Percentiles rank a stretch among this genome's conserved stretches.
phyloP scores from a whole-genome alignment of 2,797 vertebrate genomes.

The Notolabrus celidotus region DNA sequence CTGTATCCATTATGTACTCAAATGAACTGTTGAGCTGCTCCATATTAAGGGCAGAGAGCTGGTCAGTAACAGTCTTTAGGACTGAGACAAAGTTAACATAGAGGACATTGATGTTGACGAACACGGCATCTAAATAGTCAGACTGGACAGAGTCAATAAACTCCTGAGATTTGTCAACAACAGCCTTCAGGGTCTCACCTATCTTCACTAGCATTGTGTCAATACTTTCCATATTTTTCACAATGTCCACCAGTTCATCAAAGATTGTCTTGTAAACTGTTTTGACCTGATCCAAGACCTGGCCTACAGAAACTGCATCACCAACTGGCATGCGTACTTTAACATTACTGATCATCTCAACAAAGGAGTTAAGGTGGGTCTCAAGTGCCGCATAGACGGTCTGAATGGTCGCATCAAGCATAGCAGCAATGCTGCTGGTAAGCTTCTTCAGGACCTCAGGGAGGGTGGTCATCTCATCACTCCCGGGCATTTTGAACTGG shows the following conservation, averaged over 20 bases:
- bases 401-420: slow-evolving; percentile 70
- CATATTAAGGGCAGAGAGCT: slow-evolving; percentile 64
- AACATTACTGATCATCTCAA: slow-evolving; percentile 80
- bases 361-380: slow-evolving; percentile 73
- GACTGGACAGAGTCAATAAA: slow-evolving; percentile 80
- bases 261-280: slow-evolving; percentile 62
- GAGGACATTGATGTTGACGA: slow-evolving; percentile 60
- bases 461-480: slow-evolving; percentile 78
- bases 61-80: slow-evolving; percentile 73
- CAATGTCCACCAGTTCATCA: slow-evolving; percentile 66
- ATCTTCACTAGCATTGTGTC: slow-evolving; percentile 83
- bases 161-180: slow-evolving; percentile 81
- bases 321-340: slow-evolving; percentile 79
- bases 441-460: slow-evolving; percentile 80
- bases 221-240: slow-evolving; percentile 81
- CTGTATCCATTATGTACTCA: slow-evolving; percentile 40
- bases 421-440: slow-evolving; percentile 65
- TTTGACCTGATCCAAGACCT: slow-evolving; percentile 78
- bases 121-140: slow-evolving; percentile 77
- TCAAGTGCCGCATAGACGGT: slow-evolving; percentile 64
- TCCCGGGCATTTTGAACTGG: slow-evolving; percentile 86
- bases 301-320: slow-evolving; percentile 70
- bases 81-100: slow-evolving; percentile 55
- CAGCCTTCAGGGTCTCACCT: slow-evolving; percentile 69
- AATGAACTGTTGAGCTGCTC: slow-evolving; percentile 15